These are phyloP conservation scores for Trialeurodes vaporariorum DNA, from an alignment of 1,140 invertebrate genomes.

Conservation along the genomic window DNA sequence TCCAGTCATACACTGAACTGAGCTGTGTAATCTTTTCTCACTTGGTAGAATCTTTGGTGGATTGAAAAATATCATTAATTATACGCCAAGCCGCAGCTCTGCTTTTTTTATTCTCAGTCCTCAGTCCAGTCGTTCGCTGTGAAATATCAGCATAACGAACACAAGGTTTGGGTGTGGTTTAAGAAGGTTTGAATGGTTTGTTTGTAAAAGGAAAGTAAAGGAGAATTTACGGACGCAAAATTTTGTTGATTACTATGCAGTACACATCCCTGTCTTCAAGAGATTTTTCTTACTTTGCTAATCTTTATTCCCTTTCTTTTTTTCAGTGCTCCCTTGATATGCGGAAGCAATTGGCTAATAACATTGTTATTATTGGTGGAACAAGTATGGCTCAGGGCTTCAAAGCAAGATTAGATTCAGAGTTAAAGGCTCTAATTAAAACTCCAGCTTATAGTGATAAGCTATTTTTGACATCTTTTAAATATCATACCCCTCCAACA, in stretches of 20 bases:
- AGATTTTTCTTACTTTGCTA: too few species aligned
- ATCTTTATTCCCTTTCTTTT: constrained; percentile 17
- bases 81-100: too few species aligned
- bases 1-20: too few species aligned
- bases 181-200: not conserved
- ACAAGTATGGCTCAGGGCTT: constrained; percentile 71
- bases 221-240: not conserved
- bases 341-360: constrained; percentile 56
- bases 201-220: not conserved
- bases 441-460: constrained; percentile 48
- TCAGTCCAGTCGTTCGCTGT: too few species aligned
- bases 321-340: constrained; percentile 64
- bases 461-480: constrained; percentile 53
- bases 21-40: too few species aligned
- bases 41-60: too few species aligned
- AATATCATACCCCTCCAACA: constrained; percentile 62
- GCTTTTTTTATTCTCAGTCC: too few species aligned
- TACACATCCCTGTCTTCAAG: not conserved
- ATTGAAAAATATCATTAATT: too few species aligned
- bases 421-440: constrained; percentile 54
- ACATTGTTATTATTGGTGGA: constrained; percentile 74
- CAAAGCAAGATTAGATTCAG: constrained; percentile 54
- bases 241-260: constrained; percentile 2
- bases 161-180: too few species aligned
- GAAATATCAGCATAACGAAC: too few species aligned